Base-by-base conservation (phyloP, 2,888 invertebrate species). In the Drosophila phalerata region DNA sequence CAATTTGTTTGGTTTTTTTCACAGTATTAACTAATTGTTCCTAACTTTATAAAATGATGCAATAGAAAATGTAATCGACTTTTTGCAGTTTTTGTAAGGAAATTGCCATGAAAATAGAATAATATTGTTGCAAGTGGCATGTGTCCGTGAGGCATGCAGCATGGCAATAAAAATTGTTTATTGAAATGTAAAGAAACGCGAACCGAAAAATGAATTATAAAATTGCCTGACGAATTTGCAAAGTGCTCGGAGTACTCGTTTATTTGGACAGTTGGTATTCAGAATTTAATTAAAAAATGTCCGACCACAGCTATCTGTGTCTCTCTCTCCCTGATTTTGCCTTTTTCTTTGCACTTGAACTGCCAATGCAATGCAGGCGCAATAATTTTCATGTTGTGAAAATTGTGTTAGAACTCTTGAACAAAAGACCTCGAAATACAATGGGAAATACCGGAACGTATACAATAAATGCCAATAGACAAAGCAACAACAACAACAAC, bases 271-370 rank as follows among this genome's bases (percentile, higher is more conserved):
- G 81, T 81, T 81, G 77, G 52, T 49, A 71, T 48, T 51, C 53
- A 48, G 81, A 53, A 68, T 77, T 77, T 81, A 81, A 77, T 77
- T 77, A 81, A 81, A 77, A 80, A 81, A 55, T 60, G 60, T 43
- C 38, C 37, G 58, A 25, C 19, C 2, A 25, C 28, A 11, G 4
- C 2, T 32, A 13, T 57, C 67, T 42, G 42, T 40, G 25, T 53
- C 49, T 8, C 28, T 17, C 32, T 17, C 15, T 37, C 19, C 22
- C 3, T 37, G 15, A 34, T 40, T 53, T 34, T 58, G 51, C 40
- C 32, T 55, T 45, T 60, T 55, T 25, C 61, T 62, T 45, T 80
- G 77, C 81, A 77, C 81, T 77, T 80, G 81, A 80, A 80, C 65
- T 77, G 76, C 53, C 76, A 76, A 64, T 64, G 81, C 78, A 81